Conservation (phyloP, 1,140 invertebrate species). For the Trichoplusia ni region DNA sequence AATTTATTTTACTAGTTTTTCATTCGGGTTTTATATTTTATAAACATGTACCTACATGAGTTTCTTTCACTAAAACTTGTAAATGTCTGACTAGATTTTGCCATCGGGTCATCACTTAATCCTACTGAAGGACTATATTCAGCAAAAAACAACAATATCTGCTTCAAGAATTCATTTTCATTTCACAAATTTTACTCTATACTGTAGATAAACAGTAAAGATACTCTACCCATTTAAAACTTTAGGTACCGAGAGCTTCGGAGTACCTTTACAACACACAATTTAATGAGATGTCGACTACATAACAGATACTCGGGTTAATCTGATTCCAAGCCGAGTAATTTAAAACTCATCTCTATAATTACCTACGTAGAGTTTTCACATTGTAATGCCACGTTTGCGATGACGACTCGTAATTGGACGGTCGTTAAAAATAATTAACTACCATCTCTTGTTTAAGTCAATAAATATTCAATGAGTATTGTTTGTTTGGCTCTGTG, state of each 20-base stretch:
- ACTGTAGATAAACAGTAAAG: too few relatives aligned
- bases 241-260: neutral
- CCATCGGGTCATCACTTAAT: too few relatives aligned
- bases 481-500: neutral
- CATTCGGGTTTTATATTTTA: too few relatives aligned
- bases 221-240: too few relatives aligned
- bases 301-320: neutral
- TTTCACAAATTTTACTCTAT: too few relatives aligned
- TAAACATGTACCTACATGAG: too few relatives aligned
- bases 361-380: neutral
- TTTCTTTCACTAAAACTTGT: too few relatives aligned
- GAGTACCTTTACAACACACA: neutral
- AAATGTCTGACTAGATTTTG: too few relatives aligned
- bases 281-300: neutral
- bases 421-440: slow-evolving; percentile 7
- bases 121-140: too few relatives aligned
- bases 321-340: slow-evolving; percentile 2
- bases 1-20: too few relatives aligned
- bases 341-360: neutral
- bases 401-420: slow-evolving; percentile 10
- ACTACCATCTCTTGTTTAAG: slow-evolving; percentile 7
- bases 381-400: neutral
- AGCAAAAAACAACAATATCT: too few relatives aligned
- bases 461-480: neutral
- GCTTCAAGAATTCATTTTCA: too few relatives aligned